Evolutionary conservation across 2,888 invertebrate species (phyloP).

Genomic region (Ophraella communa): DNA sequence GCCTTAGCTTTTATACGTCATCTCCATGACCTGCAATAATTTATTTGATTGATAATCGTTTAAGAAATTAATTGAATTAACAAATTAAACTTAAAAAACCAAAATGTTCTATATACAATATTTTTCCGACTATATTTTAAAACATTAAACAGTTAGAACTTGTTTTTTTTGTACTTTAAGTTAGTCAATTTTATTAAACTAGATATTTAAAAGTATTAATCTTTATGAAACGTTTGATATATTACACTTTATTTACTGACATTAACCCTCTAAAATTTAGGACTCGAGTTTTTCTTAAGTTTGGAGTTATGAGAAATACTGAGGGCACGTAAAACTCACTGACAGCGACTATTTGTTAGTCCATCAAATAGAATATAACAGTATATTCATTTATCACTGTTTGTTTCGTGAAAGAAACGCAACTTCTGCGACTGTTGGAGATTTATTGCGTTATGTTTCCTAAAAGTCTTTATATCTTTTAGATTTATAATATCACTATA

Average conservation of each 20-base stretch:
- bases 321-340: background rate
- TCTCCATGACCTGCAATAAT: too few species aligned
- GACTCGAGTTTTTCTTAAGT: background rate
- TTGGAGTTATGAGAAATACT: background rate
- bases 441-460: slow-evolving; percentile 5
- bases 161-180: too few species aligned
- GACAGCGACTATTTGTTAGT: background rate
- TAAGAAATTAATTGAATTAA: too few species aligned
- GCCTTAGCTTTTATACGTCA: too few species aligned
- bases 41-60: too few species aligned
- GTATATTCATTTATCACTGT: background rate
- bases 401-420: background rate
- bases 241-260: background rate
- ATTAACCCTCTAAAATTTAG: background rate
- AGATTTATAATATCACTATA: background rate
- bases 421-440: slow-evolving; percentile 2
- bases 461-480: background rate
- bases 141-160: too few species aligned
- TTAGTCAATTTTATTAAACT: too few species aligned
- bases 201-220: too few species aligned
- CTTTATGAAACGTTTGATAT: too few species aligned
- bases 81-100: too few species aligned
- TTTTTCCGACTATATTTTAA: too few species aligned
- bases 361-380: background rate
- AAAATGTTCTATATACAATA: too few species aligned